phyloP scores from a whole-genome alignment of 2,797 vertebrate species.

The Spatula clypeata region DNA sequence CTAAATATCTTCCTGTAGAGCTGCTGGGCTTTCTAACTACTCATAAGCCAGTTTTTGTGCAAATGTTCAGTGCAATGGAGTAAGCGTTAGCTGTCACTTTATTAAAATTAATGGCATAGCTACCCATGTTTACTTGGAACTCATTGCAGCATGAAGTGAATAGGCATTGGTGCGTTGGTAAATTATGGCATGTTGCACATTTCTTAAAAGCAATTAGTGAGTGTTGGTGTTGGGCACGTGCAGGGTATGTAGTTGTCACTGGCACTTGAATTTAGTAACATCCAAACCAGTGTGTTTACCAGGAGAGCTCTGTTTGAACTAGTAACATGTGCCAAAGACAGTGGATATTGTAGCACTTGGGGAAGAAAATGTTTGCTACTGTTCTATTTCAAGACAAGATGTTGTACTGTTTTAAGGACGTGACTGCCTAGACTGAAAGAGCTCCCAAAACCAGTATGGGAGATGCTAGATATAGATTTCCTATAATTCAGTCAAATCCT shows the following conservation, averaged over 20 bases:
- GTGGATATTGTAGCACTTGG: not conserved
- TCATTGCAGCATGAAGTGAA: constrained; percentile 55
- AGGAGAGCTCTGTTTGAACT: not conserved
- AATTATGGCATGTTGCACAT: constrained; percentile 12
- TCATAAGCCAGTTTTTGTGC: not conserved
- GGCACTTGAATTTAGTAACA: constrained; percentile 5
- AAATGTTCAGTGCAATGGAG: not conserved
- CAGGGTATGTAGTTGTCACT: constrained; percentile 34
- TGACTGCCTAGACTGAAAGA: not conserved
- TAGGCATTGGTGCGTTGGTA: constrained; percentile 56
- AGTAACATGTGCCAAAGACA: not conserved
- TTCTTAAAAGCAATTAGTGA: constrained; percentile 50
- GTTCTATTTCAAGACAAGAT: not conserved
- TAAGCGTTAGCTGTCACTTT: constrained; percentile 41
- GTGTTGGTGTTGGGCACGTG: not conserved
- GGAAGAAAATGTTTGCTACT: not conserved
- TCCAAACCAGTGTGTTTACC: not conserved
- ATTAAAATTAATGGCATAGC: constrained; percentile 60
- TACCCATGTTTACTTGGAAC: constrained; percentile 56
- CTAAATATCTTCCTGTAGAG: not conserved
- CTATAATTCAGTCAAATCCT: constrained; percentile 1
- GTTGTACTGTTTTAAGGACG: not conserved
- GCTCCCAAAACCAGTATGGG: not conserved
- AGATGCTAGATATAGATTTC: not conserved
- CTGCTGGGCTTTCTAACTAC: not conserved